phyloP scores from a whole-genome alignment of 2,888 invertebrate genomes.

The Drosophila subsilvestris region DNA sequence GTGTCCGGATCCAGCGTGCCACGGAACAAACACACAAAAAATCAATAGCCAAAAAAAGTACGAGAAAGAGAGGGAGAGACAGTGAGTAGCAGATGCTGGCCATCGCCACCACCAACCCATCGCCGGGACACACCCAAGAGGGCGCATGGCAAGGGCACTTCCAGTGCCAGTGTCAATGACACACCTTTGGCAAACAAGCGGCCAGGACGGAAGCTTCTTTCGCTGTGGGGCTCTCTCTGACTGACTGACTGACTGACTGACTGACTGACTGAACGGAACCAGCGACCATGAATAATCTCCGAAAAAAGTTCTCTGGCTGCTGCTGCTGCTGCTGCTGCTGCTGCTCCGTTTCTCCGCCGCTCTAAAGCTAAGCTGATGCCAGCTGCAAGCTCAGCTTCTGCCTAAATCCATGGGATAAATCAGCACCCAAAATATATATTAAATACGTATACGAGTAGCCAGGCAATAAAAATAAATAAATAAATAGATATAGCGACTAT shows the following conservation, averaged over 20 bases:
- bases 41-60: conserved; percentile 66
- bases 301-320: conserved; percentile 31
- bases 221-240: not conserved
- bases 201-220: conserved; percentile 43
- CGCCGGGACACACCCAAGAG: conserved; percentile 45
- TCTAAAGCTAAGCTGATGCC: not conserved
- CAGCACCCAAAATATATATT: no score
- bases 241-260: conserved; percentile 6
- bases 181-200: conserved; percentile 58
- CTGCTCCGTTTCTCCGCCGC: not conserved
- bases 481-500: no score
- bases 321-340: conserved; percentile 14
- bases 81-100: conserved; percentile 47
- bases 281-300: conserved; percentile 40
- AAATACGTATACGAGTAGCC: no score
- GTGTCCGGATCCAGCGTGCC: conserved; percentile 45
- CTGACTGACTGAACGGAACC: conserved; percentile 7
- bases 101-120: conserved; percentile 32
- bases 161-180: conserved; percentile 62
- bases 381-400: no score
- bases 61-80: conserved; percentile 8
- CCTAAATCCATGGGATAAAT: no score
- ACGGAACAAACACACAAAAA: conserved; percentile 44
- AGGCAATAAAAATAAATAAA: no score
- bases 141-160: not conserved